phyloP scores from a whole-genome alignment of 2,888 invertebrate species.

The Temnothorax rugatulus region DNA sequence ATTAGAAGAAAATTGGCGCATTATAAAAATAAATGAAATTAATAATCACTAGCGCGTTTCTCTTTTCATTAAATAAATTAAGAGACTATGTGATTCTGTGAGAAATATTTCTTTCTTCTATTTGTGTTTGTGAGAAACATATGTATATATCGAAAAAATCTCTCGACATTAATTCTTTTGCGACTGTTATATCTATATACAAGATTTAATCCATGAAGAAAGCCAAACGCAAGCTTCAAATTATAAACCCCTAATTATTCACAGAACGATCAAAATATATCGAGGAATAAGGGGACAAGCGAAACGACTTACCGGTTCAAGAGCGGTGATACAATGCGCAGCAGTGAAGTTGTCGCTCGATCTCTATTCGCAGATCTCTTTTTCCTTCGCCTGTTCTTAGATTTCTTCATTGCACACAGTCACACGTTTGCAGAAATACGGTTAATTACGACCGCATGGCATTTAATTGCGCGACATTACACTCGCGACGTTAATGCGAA shows the following conservation, averaged over 20 bases:
- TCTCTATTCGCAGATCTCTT: not conserved
- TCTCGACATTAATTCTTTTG: not conserved
- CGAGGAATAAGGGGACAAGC: too few relatives aligned
- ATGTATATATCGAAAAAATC: not conserved
- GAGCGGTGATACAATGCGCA: not conserved
- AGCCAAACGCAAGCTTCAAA: not conserved
- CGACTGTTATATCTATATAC: not conserved
- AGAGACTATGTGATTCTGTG: not conserved
- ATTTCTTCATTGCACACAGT: not conserved
- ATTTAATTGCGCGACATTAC: not conserved
- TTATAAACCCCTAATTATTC: too few relatives aligned
- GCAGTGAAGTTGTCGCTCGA: not conserved
- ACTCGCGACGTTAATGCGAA: not conserved
- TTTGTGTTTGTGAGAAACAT: not conserved
- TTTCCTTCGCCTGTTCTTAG: not conserved
- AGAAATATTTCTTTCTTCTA: not conserved
- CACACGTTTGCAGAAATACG: not conserved
- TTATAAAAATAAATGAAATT: slow-evolving; percentile 3
- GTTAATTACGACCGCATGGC: not conserved
- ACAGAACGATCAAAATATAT: too few relatives aligned
- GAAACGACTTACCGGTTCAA: too few relatives aligned
- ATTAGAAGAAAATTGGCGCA: not conserved
- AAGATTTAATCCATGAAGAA: not conserved
- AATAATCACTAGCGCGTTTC: not conserved
- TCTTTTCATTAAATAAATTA: not conserved